Evolutionary conservation across 2,888 invertebrate species (phyloP).

Genomic region (Lasioglossum pauxillum): DNA sequence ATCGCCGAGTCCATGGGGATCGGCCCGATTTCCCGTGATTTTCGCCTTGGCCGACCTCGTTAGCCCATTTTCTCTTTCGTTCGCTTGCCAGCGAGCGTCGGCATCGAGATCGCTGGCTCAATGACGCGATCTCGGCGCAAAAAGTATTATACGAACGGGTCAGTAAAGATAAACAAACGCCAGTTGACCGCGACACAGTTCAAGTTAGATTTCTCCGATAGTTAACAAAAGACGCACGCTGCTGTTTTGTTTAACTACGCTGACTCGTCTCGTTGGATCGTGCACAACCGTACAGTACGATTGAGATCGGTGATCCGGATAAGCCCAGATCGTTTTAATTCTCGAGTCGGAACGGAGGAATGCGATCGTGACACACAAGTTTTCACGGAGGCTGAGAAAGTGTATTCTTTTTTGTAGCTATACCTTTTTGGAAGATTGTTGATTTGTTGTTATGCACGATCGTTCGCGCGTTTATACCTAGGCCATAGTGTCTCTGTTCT

Average conservation of each 20-base stretch:
- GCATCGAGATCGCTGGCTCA: not conserved
- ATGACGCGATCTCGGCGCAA: not conserved
- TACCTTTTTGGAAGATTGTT: not conserved
- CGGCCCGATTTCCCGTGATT: constrained; percentile 25
- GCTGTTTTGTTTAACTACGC: not conserved
- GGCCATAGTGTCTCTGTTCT: not conserved
- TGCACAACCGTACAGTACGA: not conserved
- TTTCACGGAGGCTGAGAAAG: not conserved
- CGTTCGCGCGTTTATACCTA: not conserved
- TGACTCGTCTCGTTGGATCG: not conserved
- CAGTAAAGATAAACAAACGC: not conserved
- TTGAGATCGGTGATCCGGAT: not conserved
- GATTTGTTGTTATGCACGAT: not conserved
- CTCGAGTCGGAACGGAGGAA: not conserved
- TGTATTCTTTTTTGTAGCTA: not conserved
- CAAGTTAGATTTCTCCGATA: not conserved
- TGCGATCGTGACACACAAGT: not conserved
- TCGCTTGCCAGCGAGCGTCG: not conserved
- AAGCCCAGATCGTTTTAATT: not conserved
- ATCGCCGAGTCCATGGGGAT: constrained; percentile 7
- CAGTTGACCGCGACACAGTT: not conserved
- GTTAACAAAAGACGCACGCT: not conserved
- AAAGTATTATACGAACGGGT: not conserved
- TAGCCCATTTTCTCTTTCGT: constrained; percentile 8
- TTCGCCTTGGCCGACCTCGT: constrained; percentile 1